A percentile compares a stretch with the other conserved stretches of the same genome.
phyloP scores from a whole-genome alignment of 1,140 invertebrate genomes.

The Physella acuta region DNA sequence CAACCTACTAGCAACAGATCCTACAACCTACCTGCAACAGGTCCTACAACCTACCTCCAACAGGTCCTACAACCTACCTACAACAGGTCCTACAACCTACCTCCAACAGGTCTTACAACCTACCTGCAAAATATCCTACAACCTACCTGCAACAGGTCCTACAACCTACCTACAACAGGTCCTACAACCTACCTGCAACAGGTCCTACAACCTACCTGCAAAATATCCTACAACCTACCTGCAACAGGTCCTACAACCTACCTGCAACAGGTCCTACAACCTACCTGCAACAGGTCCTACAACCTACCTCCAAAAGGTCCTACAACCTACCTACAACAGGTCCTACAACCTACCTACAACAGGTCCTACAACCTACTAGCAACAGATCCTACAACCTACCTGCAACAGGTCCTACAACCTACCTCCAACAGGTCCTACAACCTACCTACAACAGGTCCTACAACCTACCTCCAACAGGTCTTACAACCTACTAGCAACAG shows the following conservation, averaged over 20 bases:
- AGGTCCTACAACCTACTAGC: constrained; percentile 66
- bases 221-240: no score
- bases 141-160: constrained; percentile 68
- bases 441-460: constrained; percentile 64
- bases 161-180: constrained; percentile 65
- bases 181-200: constrained; percentile 73
- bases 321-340: constrained; percentile 71
- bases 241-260: no score
- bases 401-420: constrained; percentile 55
- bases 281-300: constrained; percentile 61
- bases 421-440: constrained; percentile 75
- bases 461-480: constrained; percentile 66
- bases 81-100: constrained; percentile 61
- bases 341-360: constrained; percentile 61
- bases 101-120: constrained; percentile 65
- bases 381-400: constrained; percentile 75
- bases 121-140: constrained; percentile 72
- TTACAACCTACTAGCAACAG: no score
- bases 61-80: constrained; percentile 72
- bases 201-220: no score
- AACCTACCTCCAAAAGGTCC: constrained; percentile 68
- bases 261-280: constrained; percentile 75
- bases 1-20: constrained; percentile 67
- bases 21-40: constrained; percentile 72
- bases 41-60: constrained; percentile 61